These are phyloP conservation scores for Psephotus haematonotus DNA, from an alignment of 2,113 vertebrate species.

Conservation along the genomic window DNA sequence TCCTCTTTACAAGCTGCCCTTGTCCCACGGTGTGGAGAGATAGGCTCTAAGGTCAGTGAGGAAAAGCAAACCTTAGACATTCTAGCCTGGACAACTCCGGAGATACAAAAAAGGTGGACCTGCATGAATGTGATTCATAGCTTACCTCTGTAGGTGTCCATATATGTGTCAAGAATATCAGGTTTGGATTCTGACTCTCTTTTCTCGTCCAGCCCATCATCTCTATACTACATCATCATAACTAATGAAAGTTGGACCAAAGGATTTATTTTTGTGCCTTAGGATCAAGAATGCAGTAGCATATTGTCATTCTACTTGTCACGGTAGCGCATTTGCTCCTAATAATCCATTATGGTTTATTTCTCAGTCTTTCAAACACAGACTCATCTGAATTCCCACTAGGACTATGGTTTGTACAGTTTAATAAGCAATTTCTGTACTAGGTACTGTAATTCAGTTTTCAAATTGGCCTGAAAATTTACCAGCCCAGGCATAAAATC, in stretches of 20 bases:
- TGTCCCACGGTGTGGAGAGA: not conserved
- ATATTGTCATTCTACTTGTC: not conserved
- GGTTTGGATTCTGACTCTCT: not conserved
- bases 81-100: not conserved
- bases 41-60: not conserved
- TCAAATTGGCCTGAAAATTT: slow-evolving; percentile 28
- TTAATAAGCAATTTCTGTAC: not conserved
- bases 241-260: not conserved
- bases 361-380: not conserved
- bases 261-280: not conserved
- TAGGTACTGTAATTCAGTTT: not conserved
- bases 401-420: not conserved
- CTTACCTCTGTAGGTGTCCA: not conserved
- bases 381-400: not conserved
- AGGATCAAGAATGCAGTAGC: not conserved
- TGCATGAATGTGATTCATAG: not conserved
- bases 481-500: slow-evolving; percentile 4
- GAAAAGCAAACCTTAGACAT: not conserved
- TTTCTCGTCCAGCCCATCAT: not conserved
- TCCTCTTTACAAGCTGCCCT: not conserved
- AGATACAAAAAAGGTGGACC: not conserved
- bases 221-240: not conserved
- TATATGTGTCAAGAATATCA: rapidly evolving
- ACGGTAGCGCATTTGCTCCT: not conserved
- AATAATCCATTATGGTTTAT: not conserved